Conservation (phyloP, 1,140 invertebrate genomes). For the Batillaria attramentaria region DNA sequence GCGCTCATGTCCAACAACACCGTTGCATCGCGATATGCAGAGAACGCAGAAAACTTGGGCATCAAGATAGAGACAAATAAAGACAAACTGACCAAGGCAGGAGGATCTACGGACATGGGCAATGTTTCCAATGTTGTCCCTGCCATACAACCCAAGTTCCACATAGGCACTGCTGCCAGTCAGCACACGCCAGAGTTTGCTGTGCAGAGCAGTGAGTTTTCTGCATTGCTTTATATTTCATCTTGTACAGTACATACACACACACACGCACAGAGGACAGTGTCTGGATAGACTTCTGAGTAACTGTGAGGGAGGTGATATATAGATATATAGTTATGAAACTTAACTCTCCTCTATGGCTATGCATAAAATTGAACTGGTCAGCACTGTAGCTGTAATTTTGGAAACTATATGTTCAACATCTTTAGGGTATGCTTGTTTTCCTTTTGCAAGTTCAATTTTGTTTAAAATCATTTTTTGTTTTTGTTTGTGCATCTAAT, state of each 20-base stretch:
- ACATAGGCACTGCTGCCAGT: conserved; percentile 57
- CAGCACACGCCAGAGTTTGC: conserved; percentile 65
- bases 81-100: conserved; percentile 38
- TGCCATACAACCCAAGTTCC: conserved; percentile 66
- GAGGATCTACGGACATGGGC: conserved; percentile 64
- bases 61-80: conserved; percentile 46
- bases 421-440: no score
- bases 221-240: background rate
- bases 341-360: no score
- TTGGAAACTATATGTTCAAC: no score
- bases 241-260: background rate
- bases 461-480: no score
- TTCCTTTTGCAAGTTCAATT: no score
- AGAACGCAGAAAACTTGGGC: conserved; percentile 49
- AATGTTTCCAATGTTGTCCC: conserved; percentile 70
- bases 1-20: conserved; percentile 54
- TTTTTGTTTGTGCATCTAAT: no score
- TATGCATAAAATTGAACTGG: no score
- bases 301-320: no score
- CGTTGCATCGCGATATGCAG: conserved; percentile 49
- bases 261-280: background rate
- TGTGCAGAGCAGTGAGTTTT: conserved; percentile 43
- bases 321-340: no score
- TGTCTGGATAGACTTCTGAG: background rate
- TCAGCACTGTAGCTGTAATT: no score